Percentiles rank a stretch among this genome's conserved stretches.
Conservation (phyloP, 1,140 invertebrate species). For the Stenopsyche tienmushanensis region DNA sequence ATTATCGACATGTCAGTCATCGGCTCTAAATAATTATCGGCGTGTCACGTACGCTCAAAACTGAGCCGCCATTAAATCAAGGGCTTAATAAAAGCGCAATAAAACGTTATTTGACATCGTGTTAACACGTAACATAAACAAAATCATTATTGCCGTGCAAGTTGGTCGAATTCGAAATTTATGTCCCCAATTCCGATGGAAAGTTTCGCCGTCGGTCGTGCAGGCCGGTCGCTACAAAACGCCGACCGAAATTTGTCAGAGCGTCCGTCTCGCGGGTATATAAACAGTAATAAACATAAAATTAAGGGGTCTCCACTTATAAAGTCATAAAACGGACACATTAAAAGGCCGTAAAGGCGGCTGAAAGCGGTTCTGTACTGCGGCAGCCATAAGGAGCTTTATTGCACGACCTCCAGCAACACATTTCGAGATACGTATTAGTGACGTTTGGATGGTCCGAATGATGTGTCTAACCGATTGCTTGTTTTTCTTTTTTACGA, state of each 20-base stretch:
- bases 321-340: constrained; percentile 42
- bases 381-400: constrained; percentile 21
- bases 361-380: constrained; percentile 30
- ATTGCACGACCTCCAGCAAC: constrained; percentile 16
- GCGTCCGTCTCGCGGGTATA: constrained; percentile 31
- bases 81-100: constrained; percentile 26
- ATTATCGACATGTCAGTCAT: no score
- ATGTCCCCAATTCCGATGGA: constrained; percentile 8
- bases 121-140: constrained; percentile 52
- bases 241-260: constrained; percentile 18
- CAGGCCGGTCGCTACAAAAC: not conserved
- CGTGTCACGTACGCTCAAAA: no score
- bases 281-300: constrained; percentile 43
- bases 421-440: no score
- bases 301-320: constrained; percentile 42
- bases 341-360: constrained; percentile 40
- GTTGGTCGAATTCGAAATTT: constrained; percentile 29
- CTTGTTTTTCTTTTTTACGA: no score
- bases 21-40: no score
- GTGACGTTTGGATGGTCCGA: no score
- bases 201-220: not conserved
- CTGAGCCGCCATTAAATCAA: not conserved
- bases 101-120: constrained; percentile 44
- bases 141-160: constrained; percentile 43
- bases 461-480: no score